A percentile compares a stretch with the other conserved stretches of the same genome.
These are phyloP conservation scores for Sebastes schlegelii DNA, from an alignment of 2,113 vertebrate species.

Conservation along the genomic window DNA sequence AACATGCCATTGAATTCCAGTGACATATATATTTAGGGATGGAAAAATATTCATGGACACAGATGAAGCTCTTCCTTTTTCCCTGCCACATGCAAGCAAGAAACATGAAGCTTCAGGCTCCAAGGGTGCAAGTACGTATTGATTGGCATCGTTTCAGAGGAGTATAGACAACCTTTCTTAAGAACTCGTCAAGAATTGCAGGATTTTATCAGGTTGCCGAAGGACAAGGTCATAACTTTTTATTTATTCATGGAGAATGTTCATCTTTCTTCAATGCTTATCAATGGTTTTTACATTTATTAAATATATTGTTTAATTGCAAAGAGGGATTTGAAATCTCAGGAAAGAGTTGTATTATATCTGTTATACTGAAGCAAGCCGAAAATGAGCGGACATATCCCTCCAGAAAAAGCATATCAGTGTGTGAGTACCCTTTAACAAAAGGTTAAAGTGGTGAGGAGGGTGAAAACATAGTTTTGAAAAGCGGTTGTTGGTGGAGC, in stretches of 20 bases:
- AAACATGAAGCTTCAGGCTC: neutral
- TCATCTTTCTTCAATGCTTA: neutral
- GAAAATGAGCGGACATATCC: neutral
- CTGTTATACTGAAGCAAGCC: slow-evolving; percentile 6
- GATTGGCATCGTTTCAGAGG: slow-evolving; percentile 3
- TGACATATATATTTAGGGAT: neutral
- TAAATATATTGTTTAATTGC: neutral
- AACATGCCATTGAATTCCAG: neutral
- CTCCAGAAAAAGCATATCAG: neutral
- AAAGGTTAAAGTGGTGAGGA: slow-evolving; percentile 18
- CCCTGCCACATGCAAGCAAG: neutral
- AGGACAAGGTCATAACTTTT: neutral
- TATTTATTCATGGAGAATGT: neutral
- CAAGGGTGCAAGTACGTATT: neutral
- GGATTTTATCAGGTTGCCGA: neutral
- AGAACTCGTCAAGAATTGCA: neutral
- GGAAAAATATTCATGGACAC: neutral
- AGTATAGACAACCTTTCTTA: no score
- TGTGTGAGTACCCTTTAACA: slow-evolving; percentile 13
- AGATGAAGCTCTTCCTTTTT: neutral
- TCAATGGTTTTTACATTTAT: neutral
- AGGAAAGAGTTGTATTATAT: neutral
- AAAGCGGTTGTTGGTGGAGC: slow-evolving; percentile 21
- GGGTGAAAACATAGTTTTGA: slow-evolving; percentile 3
- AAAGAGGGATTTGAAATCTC: no score